Evolutionary conservation across 2,797 vertebrate genomes (phyloP).

Genomic region (Tachyglossus aculeatus): DNA sequence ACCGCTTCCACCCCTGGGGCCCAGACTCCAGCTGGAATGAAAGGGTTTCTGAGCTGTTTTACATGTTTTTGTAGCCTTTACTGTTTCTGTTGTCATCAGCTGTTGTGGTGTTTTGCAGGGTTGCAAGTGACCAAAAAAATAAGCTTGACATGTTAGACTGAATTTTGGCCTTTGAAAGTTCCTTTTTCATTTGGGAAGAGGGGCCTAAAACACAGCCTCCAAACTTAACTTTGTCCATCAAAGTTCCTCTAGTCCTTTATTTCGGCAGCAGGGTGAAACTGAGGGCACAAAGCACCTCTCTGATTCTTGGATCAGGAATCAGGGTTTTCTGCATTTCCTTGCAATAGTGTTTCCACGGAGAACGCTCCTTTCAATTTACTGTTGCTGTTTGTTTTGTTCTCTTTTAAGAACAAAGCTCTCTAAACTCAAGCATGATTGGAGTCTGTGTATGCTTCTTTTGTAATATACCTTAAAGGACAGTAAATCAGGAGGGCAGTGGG

Average conservation of each 20-base stretch:
- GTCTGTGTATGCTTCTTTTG: no score
- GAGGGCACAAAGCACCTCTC: slow-evolving; percentile 29
- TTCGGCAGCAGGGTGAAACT: slow-evolving; percentile 43
- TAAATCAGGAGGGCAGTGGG: background rate
- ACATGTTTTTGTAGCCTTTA: slow-evolving; percentile 39
- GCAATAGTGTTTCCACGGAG: slow-evolving; percentile 31
- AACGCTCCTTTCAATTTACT: background rate
- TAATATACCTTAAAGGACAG: no score
- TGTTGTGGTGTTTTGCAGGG: slow-evolving; percentile 26
- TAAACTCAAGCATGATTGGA: background rate
- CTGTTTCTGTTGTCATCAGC: slow-evolving; percentile 30
- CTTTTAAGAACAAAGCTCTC: background rate
- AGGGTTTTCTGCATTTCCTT: slow-evolving; percentile 8
- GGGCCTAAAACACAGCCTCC: slow-evolving; percentile 29
- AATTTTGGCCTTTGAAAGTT: slow-evolving; percentile 52
- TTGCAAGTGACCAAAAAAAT: slow-evolving; percentile 15
- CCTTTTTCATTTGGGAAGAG: slow-evolving; percentile 49
- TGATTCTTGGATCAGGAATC: slow-evolving; percentile 28
- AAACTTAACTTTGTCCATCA: slow-evolving; percentile 31
- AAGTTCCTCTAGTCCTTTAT: slow-evolving; percentile 53
- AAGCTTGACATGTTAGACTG: slow-evolving; percentile 26
- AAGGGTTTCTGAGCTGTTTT: slow-evolving; percentile 20
- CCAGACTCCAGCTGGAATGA: slow-evolving; percentile 16
- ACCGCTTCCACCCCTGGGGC: slow-evolving; percentile 6
- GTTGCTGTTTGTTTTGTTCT: background rate